Percentiles rank a stretch among this genome's conserved stretches.
Conservation (phyloP, 1,140 invertebrate species). For the Prorops nasuta region DNA sequence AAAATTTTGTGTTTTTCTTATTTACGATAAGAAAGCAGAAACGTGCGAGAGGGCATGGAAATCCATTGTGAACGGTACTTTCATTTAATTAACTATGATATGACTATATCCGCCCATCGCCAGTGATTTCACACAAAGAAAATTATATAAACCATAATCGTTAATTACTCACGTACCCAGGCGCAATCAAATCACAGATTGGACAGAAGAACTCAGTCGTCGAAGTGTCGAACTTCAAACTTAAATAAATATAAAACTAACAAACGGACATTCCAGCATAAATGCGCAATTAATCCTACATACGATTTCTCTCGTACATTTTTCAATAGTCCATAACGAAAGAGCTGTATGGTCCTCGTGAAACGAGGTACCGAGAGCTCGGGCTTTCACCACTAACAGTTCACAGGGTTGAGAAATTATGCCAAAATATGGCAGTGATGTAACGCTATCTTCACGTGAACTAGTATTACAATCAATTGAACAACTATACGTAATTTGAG, state of each 20-base stretch:
- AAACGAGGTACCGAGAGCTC: too few relatives aligned
- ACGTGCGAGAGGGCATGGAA: too few relatives aligned
- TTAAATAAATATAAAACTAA: conserved; percentile 25
- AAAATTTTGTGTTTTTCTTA: too few relatives aligned
- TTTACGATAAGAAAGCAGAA: too few relatives aligned
- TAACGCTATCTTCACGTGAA: conserved; percentile 4
- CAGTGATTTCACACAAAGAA: conserved; percentile 27
- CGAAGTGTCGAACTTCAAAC: conserved; percentile 26
- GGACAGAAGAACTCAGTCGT: conserved; percentile 26
- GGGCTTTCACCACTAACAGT: too few relatives aligned
- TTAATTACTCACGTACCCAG: conserved; percentile 16
- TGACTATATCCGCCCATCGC: conserved; percentile 53
- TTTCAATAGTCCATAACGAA: background rate
- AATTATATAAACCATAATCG: conserved; percentile 17
- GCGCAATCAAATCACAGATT: conserved; percentile 35
- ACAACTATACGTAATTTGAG: conserved; percentile 15
- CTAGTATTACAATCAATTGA: too few relatives aligned
- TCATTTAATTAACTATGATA: conserved; percentile 44
- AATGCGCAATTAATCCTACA: background rate
- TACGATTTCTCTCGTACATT: too few relatives aligned
- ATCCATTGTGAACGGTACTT: conserved; percentile 42
- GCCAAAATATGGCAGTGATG: conserved; percentile 16
- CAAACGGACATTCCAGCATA: background rate
- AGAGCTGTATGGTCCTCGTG: background rate
- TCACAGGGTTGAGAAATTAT: background rate